A percentile compares a stretch with the other conserved stretches of the same genome.
phyloP scores from a whole-genome alignment of 2,113 vertebrate species.

The Salvelinus namaycush region DNA sequence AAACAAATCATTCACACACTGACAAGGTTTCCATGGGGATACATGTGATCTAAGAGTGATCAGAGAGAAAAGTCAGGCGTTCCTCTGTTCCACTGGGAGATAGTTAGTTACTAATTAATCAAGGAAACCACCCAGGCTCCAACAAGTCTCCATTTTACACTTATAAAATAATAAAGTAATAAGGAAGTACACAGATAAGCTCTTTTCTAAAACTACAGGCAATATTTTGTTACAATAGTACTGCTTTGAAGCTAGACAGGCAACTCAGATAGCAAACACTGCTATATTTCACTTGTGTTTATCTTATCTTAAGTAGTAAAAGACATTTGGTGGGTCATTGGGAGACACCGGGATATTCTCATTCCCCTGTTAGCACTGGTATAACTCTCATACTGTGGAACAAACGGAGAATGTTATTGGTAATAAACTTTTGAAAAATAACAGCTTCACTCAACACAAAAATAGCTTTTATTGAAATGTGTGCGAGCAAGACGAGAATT shows the following conservation, averaged over 20 bases:
- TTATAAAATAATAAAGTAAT: not conserved
- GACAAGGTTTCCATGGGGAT: conserved; percentile 82
- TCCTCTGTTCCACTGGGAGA: conserved; percentile 69
- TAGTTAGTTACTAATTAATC: conserved; percentile 83
- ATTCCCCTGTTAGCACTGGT: not conserved
- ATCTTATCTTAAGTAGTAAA: conserved; percentile 42
- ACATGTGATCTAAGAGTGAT: conserved; percentile 75
- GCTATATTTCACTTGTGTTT: conserved; percentile 1
- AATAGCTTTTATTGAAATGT: not conserved
- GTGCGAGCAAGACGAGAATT: not conserved
- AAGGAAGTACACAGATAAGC: not conserved
- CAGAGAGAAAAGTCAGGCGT: conserved; percentile 58
- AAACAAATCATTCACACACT: conserved; percentile 79
- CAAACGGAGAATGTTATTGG: not conserved
- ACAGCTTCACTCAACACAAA: not conserved
- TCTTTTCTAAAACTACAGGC: not conserved
- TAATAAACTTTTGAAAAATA: not conserved
- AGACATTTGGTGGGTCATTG: conserved; percentile 44
- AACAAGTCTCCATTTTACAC: conserved; percentile 28
- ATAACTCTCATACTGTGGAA: not conserved
- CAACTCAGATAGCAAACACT: not conserved
- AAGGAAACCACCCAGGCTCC: conserved; percentile 62
- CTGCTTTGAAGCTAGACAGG: not conserved
- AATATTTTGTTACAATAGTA: conserved; percentile 18
- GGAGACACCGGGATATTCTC: conserved; percentile 30